These are phyloP conservation scores for Diacarnus erythraeanus DNA, from an alignment of 37 sponge, comb jelly and placozoan species.

Conservation along the genomic window DNA sequence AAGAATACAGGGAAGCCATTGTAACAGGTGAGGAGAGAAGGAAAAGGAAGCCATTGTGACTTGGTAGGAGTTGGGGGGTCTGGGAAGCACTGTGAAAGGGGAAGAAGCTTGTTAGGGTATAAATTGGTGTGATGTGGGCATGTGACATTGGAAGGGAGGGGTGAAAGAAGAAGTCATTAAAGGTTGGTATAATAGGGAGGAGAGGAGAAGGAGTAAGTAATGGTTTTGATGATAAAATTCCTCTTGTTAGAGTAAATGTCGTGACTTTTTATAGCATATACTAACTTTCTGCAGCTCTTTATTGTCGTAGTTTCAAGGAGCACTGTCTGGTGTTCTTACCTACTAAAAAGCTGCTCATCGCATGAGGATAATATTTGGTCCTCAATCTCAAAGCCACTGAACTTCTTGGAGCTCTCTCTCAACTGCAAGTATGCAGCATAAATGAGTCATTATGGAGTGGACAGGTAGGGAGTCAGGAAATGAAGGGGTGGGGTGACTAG, in stretches of 20 bases:
- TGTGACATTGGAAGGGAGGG: too few species aligned
- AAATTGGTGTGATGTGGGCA: too few species aligned
- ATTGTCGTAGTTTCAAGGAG: constrained; percentile 86
- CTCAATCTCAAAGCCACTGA: constrained; percentile 84
- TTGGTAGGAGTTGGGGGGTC: neutral
- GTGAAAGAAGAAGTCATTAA: too few species aligned
- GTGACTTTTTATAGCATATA: too few species aligned
- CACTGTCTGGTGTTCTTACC: constrained; percentile 90
- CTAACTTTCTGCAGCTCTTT: constrained; percentile 69
- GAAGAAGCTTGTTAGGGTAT: too few species aligned
- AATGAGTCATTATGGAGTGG: neutral
- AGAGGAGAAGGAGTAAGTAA: too few species aligned
- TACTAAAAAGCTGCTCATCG: constrained; percentile 89
- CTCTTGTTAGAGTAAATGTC: too few species aligned
- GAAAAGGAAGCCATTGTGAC: too few species aligned
- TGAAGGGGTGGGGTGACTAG: neutral
- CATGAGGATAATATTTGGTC: constrained; percentile 81
- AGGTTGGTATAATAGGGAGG: too few species aligned
- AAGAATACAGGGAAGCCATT: constrained; percentile 83
- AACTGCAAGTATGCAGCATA: constrained; percentile 64
- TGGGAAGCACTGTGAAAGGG: neutral
- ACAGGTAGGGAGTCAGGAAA: too few species aligned
- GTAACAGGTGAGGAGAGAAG: constrained; percentile 70
- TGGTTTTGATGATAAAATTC: too few species aligned
- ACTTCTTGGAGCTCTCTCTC: constrained; percentile 93